Conservation (phyloP, 2,113 vertebrate species). For the Equus quagga region DNA sequence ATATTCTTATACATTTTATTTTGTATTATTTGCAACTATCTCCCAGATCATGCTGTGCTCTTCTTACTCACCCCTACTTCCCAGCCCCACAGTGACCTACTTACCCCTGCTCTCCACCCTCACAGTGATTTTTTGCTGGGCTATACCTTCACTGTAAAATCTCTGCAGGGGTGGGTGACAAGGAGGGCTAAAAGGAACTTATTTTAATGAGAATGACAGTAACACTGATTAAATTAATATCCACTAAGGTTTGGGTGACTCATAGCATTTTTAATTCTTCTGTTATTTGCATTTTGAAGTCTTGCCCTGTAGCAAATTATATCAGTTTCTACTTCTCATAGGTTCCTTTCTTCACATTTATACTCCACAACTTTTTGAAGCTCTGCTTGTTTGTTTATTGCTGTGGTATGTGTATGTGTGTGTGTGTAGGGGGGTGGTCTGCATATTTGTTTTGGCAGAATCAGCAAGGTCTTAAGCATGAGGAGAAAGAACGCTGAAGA, state of each 20-base stretch:
- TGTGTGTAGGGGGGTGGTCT: no score
- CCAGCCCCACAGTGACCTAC: neutral
- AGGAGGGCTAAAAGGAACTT: neutral
- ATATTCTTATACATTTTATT: neutral
- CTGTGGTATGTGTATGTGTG: neutral
- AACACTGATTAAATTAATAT: neutral
- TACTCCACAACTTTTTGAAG: neutral
- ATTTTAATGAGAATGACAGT: slow-evolving; percentile 42
- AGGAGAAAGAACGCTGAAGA: neutral
- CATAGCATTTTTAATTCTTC: slow-evolving; percentile 42
- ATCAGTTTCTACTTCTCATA: neutral
- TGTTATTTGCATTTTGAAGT: slow-evolving; percentile 43
- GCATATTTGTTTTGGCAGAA: neutral
- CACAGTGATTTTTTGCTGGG: neutral
- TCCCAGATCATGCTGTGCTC: neutral
- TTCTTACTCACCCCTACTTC: neutral
- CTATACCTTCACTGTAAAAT: neutral
- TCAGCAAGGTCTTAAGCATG: neutral
- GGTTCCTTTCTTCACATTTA: neutral
- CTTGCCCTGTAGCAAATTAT: slow-evolving; percentile 1
- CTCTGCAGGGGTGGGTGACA: neutral
- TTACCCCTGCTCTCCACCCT: neutral
- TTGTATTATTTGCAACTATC: slow-evolving; percentile 20
- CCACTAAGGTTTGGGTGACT: slow-evolving; percentile 24
- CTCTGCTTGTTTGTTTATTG: neutral